These are phyloP conservation scores for Galaxias olidus DNA, from an alignment of 2,797 vertebrate genomes.

Conservation along the genomic window DNA sequence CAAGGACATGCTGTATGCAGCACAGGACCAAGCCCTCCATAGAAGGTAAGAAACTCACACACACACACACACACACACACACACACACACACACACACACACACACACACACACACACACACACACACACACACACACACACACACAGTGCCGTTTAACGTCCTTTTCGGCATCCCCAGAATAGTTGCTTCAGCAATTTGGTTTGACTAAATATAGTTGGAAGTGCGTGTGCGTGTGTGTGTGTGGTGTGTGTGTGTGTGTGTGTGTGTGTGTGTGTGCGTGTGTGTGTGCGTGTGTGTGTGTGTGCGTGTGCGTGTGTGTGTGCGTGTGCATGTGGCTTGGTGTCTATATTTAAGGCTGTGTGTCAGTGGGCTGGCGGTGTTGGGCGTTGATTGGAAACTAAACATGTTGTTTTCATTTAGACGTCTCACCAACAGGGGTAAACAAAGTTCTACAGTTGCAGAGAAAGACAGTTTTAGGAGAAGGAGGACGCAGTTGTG, in stretches of 20 bases:
- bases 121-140: not conserved
- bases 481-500: not conserved
- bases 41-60: conserved; percentile 85
- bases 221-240: not conserved
- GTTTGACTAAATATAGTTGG: conserved; percentile 67
- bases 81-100: not conserved
- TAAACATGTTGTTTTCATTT: not conserved
- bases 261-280: not conserved
- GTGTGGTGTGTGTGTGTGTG: not conserved
- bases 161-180: conserved; percentile 59
- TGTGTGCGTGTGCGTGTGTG: conserved; percentile 1
- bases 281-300: conserved; percentile 5
- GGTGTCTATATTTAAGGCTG: no score
- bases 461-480: conserved; percentile 12
- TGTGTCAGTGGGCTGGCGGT: no score
- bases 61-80: not conserved
- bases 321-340: not conserved
- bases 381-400: no score
- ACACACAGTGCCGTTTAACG: not conserved
- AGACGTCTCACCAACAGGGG: conserved; percentile 3
- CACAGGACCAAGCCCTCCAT: conserved; percentile 98
- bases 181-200: conserved; percentile 51
- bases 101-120: not conserved
- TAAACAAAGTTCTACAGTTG: conserved; percentile 62
- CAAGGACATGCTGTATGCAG: conserved; percentile 98